Conservation (phyloP, 2,888 invertebrate genomes). For the Cremastobaeus sp. region DNA sequence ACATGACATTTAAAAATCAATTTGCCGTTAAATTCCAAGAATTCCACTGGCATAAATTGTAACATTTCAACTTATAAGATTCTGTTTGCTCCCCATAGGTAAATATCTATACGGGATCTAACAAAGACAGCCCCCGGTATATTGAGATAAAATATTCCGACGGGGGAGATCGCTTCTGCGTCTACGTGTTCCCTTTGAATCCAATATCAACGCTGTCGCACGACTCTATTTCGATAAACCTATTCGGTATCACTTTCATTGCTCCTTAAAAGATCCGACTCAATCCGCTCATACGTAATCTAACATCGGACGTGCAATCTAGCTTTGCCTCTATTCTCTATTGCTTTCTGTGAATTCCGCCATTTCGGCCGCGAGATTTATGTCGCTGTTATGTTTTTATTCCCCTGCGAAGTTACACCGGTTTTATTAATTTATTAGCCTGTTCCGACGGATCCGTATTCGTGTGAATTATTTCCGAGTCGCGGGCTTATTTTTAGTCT, state of each 20-base stretch:
- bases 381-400: conserved; percentile 6
- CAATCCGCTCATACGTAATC: conserved; percentile 16
- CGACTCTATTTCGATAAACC: conserved; percentile 23
- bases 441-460: no score
- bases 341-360: conserved; percentile 21
- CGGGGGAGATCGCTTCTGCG: not conserved
- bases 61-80: no score
- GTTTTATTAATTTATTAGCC: conserved; percentile 20
- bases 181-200: conserved; percentile 6
- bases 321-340: conserved; percentile 21
- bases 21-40: no score
- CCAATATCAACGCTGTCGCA: not conserved
- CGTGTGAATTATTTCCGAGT: conserved; percentile 10
- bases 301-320: conserved; percentile 10
- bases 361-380: conserved; percentile 17
- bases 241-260: conserved; percentile 16
- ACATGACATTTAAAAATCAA: no score
- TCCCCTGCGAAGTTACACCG: not conserved
- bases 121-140: no score
- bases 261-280: conserved; percentile 3
- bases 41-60: no score
- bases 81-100: no score
- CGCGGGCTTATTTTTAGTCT: not conserved
- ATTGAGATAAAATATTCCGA: not conserved
- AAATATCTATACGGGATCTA: no score